Evolutionary conservation across 2,797 vertebrate genomes (phyloP), one percentile per base, ranked within the genome.

Genomic region (Notolabrus celidotus): DNA sequence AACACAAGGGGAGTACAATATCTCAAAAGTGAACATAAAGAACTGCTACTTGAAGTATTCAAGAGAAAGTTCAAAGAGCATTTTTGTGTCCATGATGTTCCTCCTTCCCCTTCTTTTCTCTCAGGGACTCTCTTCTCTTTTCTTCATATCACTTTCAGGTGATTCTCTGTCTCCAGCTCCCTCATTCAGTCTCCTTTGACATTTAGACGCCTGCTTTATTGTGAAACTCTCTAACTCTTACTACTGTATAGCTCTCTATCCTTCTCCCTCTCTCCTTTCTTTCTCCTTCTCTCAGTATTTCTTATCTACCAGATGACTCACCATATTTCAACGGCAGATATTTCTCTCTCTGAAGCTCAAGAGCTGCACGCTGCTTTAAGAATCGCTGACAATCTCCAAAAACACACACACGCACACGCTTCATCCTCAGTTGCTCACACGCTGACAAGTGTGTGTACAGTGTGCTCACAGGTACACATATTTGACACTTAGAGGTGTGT

Each of bases 221-320:
- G 52, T 71, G 52, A 59, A 68, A 71, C 73, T 67, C 68, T 20
- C 47, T 36, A 45, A 49, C 55, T 65, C 27, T 42, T 25, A 25
- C 73, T 43, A 46, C 57, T 20, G 34, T 68, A 66, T 8, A 47
- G 31, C 53, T 64, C 72, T 55, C 47, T 51, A 27, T 58, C 19
- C 7, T 22, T 36, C 49, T 12, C 14, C 6, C 43, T 39, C 34
- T 19, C 0, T 17, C 23, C 38, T 49, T 15, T 52, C 42, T 45
- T 74, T 47, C 47, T 4, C 46, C 53, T 33, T 63, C 68, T 64
- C 70, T 43, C 59, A 47, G 62, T 60, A 43, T 79, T 86, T 67
- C 84, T 81, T 86, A 90, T 89, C 88, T 84, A 46, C 50, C 57
- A 68, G 67, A 79, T 86, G 88, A 85, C 85, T 87, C 84, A 61